Evolutionary conservation across 1,140 invertebrate species (phyloP).

Genomic region (Achroia grisella): DNA sequence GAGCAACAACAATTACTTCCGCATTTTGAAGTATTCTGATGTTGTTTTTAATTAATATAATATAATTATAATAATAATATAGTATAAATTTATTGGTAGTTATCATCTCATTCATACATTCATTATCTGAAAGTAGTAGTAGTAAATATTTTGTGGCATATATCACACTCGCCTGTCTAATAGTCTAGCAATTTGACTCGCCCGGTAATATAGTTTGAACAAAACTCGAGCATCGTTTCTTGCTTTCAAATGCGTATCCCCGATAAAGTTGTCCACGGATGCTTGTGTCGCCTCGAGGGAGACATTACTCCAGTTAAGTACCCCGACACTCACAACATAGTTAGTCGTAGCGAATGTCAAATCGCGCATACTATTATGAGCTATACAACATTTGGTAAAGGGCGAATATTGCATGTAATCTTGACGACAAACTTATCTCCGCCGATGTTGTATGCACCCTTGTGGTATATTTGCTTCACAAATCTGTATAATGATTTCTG

Average conservation of each 20-base stretch:
- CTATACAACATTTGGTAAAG: slow-evolving; percentile 1
- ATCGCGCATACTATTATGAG: slow-evolving; percentile 8
- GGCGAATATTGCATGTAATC: background rate
- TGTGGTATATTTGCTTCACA: too few species aligned
- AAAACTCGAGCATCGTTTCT: slow-evolving; percentile 4
- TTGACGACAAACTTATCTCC: too few species aligned
- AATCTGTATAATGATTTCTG: too few species aligned
- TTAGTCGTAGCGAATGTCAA: slow-evolving; percentile 5
- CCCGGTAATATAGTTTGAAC: background rate
- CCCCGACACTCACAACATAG: slow-evolving; percentile 3
- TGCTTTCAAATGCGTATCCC: slow-evolving; percentile 19
- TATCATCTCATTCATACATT: too few species aligned
- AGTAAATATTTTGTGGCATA: too few species aligned
- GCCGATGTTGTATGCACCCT: too few species aligned
- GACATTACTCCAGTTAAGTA: slow-evolving; percentile 31
- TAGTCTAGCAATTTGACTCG: background rate
- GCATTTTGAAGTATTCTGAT: too few species aligned
- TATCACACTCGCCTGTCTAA: background rate
- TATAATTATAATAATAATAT: too few species aligned
- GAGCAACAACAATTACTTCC: too few species aligned
- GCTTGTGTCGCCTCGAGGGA: slow-evolving; percentile 22
- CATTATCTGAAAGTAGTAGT: too few species aligned
- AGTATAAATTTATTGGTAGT: too few species aligned
- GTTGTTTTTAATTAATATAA: too few species aligned
- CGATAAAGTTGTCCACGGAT: slow-evolving; percentile 27